Conservation (phyloP, 1,140 invertebrate species). For the Vanessa atalanta region DNA sequence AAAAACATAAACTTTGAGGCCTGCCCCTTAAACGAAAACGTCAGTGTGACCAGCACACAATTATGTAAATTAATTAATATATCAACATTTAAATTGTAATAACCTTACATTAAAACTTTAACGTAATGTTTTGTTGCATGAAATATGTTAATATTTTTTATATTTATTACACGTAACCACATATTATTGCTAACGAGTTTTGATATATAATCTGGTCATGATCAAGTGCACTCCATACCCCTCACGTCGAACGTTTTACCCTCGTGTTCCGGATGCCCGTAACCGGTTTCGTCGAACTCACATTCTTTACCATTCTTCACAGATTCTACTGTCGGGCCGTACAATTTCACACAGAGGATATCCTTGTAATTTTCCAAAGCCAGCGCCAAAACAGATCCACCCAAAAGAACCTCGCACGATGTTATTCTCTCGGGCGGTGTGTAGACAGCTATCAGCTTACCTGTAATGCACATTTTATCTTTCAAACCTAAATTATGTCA, state of each 20-base stretch:
- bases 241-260: slow-evolving; percentile 80
- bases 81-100: slow-evolving; percentile 14
- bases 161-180: slow-evolving; percentile 35
- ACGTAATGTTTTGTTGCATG: slow-evolving; percentile 14
- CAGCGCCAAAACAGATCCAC: slow-evolving; percentile 87
- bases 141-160: slow-evolving; percentile 17
- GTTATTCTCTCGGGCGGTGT: slow-evolving; percentile 87
- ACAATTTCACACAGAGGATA: slow-evolving; percentile 84
- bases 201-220: slow-evolving; percentile 17
- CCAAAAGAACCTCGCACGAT: slow-evolving; percentile 87
- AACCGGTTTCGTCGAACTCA: slow-evolving; percentile 68
- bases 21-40: slow-evolving; percentile 30
- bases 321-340: slow-evolving; percentile 74
- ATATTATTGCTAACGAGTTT: slow-evolving; percentile 42
- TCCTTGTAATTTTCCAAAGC: slow-evolving; percentile 83
- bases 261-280: slow-evolving; percentile 76
- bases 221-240: slow-evolving; percentile 63
- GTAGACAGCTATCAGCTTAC: slow-evolving; percentile 88
- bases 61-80: slow-evolving; percentile 13
- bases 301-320: slow-evolving; percentile 56
- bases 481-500: too few species aligned
- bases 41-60: slow-evolving; percentile 42
- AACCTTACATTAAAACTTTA: slow-evolving; percentile 24
- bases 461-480: slow-evolving; percentile 65
- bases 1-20: slow-evolving; percentile 25